Conservation (phyloP, 2,113 vertebrate species). For the Patagioenas fasciata region DNA sequence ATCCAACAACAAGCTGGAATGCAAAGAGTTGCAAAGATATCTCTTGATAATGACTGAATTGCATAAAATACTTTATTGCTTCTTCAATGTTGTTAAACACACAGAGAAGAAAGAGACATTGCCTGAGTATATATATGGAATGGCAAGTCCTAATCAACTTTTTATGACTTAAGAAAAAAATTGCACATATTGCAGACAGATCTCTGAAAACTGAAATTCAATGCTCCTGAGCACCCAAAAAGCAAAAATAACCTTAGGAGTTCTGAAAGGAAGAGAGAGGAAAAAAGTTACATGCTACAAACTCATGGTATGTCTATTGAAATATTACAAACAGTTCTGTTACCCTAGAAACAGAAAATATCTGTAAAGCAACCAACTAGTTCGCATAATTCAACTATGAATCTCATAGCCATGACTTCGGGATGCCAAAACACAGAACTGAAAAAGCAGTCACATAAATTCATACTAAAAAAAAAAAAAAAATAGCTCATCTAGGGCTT, state of each 20-base stretch:
- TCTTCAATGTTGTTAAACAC: too few species aligned
- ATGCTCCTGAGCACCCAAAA: background rate
- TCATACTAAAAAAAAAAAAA: background rate
- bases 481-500: background rate
- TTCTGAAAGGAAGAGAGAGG: background rate
- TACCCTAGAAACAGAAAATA: background rate
- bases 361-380: background rate
- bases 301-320: background rate
- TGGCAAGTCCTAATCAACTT: too few species aligned
- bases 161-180: background rate
- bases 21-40: too few species aligned
- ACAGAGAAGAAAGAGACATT: too few species aligned
- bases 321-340: background rate
- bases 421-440: background rate
- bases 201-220: background rate
- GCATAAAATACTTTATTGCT: too few species aligned
- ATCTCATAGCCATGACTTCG: background rate
- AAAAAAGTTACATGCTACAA: fast-evolving
- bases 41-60: too few species aligned
- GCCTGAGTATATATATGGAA: too few species aligned
- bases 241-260: background rate
- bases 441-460: background rate
- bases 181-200: background rate
- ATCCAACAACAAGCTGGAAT: too few species aligned
- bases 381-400: background rate